These are phyloP conservation scores for Tribolium castaneum DNA, from an alignment of 1,140 invertebrate genomes.

Conservation along the genomic window DNA sequence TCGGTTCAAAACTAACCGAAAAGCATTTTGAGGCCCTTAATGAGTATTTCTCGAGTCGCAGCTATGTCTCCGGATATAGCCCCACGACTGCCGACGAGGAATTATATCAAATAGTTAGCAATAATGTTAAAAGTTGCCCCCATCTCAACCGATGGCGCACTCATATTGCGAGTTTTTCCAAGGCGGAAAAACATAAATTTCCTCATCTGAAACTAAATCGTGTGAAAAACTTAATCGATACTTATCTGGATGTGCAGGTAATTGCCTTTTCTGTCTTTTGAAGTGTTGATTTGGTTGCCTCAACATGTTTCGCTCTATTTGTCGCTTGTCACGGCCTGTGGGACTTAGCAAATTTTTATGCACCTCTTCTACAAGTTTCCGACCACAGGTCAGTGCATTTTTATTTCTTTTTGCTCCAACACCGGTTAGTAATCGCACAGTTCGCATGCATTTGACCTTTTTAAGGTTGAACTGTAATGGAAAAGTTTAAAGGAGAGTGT, in stretches of 20 bases:
- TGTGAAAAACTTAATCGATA: constrained; percentile 37
- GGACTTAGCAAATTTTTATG: constrained; percentile 48
- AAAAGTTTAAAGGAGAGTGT: neutral
- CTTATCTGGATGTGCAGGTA: constrained; percentile 52
- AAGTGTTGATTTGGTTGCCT: constrained; percentile 49
- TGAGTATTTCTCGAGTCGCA: constrained; percentile 65
- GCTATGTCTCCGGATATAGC: constrained; percentile 69
- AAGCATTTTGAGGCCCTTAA: constrained; percentile 59
- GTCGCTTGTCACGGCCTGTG: constrained; percentile 53
- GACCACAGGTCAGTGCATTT: constrained; percentile 61
- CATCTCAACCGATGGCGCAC: constrained; percentile 70
- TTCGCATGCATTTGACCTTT: constrained; percentile 31
- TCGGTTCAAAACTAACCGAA: constrained; percentile 45
- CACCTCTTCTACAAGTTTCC: constrained; percentile 46
- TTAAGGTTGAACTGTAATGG: neutral
- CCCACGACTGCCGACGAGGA: constrained; percentile 67
- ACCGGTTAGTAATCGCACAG: constrained; percentile 7
- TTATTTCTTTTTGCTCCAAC: constrained; percentile 37
- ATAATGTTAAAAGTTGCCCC: constrained; percentile 62
- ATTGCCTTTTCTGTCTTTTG: constrained; percentile 51
- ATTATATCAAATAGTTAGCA: constrained; percentile 63
- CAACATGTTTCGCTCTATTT: constrained; percentile 49
- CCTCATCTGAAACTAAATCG: constrained; percentile 13
- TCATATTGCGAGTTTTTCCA: constrained; percentile 71
- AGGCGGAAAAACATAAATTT: constrained; percentile 63